A percentile compares a stretch with the other conserved stretches of the same genome.
Conservation (phyloP, 1,140 invertebrate genomes). For the Lepidurus packardi region DNA sequence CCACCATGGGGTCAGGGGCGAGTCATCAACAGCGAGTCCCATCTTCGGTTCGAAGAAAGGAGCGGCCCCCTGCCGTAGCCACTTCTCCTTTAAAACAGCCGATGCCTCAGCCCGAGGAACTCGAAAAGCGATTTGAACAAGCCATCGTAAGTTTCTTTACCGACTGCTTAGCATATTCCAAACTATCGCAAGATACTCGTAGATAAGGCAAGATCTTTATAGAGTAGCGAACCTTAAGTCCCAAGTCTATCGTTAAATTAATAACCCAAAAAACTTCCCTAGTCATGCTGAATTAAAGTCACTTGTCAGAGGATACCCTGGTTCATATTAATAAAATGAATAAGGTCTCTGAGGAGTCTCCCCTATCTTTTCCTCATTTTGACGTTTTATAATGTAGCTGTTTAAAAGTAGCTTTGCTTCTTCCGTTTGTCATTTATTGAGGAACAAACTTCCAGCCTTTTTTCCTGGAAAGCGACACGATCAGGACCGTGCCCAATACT, state of each 20-base stretch:
- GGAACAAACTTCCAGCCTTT: too few relatives aligned
- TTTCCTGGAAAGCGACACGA: not conserved
- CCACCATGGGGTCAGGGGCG: conserved; percentile 16
- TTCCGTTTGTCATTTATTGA: too few relatives aligned
- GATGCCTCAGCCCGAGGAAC: conserved; percentile 79
- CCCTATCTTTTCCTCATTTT: too few relatives aligned
- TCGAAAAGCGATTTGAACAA: conserved; percentile 88
- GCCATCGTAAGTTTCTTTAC: conserved; percentile 69
- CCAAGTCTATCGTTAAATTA: not conserved
- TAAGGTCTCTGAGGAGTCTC: not conserved
- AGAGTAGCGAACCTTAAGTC: not conserved
- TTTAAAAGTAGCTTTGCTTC: too few relatives aligned
- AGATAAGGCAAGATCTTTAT: not conserved
- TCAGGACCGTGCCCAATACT: not conserved
- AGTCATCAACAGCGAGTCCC: conserved; percentile 17
- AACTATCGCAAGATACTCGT: not conserved
- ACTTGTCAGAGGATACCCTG: not conserved
- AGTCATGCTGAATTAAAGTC: not conserved
- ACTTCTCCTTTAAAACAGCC: conserved; percentile 47
- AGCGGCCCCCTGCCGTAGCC: conserved; percentile 22
- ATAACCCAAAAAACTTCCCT: not conserved
- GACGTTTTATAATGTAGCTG: too few relatives aligned
- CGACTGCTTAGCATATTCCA: not conserved
- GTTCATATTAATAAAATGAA: not conserved
- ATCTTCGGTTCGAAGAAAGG: conserved; percentile 21